phyloP scores from a whole-genome alignment of 2,888 invertebrate species.

The Chalcis sispes region DNA sequence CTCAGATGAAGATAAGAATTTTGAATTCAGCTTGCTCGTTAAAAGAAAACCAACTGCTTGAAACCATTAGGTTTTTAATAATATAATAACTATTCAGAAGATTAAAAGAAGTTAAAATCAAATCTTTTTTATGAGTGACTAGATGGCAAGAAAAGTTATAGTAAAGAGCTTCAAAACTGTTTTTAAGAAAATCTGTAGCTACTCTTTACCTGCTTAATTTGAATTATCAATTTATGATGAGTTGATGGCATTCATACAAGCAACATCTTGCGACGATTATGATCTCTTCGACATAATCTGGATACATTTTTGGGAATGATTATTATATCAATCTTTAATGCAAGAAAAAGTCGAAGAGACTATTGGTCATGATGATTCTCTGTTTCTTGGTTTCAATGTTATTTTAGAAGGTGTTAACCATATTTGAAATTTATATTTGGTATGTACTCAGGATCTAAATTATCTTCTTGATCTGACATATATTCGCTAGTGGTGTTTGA shows the following conservation, averaged over 20 bases:
- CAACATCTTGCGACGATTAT: conserved; percentile 16
- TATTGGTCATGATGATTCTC: too few relatives aligned
- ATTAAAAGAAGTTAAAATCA: neutral
- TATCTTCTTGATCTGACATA: too few relatives aligned
- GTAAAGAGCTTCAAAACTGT: conserved; percentile 13
- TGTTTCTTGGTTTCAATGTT: too few relatives aligned
- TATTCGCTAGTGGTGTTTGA: too few relatives aligned
- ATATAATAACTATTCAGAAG: too few relatives aligned
- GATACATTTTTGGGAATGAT: conserved; percentile 25
- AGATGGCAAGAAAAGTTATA: conserved; percentile 21
- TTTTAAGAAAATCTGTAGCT: neutral
- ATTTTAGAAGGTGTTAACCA: too few relatives aligned
- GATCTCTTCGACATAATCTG: neutral
- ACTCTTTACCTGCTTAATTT: conserved; percentile 4
- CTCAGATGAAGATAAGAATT: neutral
- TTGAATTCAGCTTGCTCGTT: conserved; percentile 5
- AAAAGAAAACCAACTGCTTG: neutral
- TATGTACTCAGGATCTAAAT: too few relatives aligned
- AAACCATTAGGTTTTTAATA: conserved; percentile 17
- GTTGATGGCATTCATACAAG: conserved; percentile 7
- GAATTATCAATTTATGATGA: conserved; percentile 17
- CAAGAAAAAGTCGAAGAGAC: conserved; percentile 19
- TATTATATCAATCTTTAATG: conserved; percentile 18
- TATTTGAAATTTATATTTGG: too few relatives aligned
- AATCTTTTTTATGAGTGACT: conserved; percentile 11